phyloP scores from a whole-genome alignment of 1,140 invertebrate genomes.

The Diachasma alloeum region DNA sequence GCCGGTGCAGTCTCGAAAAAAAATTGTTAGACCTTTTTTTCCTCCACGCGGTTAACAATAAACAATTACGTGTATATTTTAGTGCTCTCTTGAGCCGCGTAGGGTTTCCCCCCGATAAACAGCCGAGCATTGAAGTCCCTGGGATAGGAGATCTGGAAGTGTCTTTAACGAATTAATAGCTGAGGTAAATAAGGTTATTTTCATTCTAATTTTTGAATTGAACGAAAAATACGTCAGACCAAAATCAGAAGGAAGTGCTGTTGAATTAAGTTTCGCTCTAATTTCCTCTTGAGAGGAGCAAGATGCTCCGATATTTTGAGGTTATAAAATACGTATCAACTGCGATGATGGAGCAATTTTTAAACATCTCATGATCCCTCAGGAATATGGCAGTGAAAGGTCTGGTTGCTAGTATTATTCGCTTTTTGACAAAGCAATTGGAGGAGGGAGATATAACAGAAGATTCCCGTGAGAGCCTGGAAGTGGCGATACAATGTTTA shows the following conservation, averaged over 20 bases:
- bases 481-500: conserved; percentile 86
- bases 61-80: background rate
- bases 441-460: conserved; percentile 59
- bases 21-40: background rate
- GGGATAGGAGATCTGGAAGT: too few species aligned
- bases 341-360: background rate
- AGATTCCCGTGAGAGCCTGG: conserved; percentile 82
- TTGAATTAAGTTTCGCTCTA: background rate
- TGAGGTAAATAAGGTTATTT: too few species aligned
- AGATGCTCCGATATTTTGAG: background rate
- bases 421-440: conserved; percentile 60
- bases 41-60: background rate
- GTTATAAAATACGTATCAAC: background rate
- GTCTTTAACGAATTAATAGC: too few species aligned
- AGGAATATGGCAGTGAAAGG: conserved; percentile 52
- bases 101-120: too few species aligned
- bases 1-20: background rate
- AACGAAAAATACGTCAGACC: too few species aligned
- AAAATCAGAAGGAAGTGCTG: too few species aligned
- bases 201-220: too few species aligned
- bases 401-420: conserved; percentile 57
- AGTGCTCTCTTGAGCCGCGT: background rate
- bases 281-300: background rate
- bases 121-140: too few species aligned
- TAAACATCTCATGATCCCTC: background rate